These are phyloP conservation scores for Choreutis nemorana DNA, from an alignment of 2,888 invertebrate species.

Conservation along the genomic window DNA sequence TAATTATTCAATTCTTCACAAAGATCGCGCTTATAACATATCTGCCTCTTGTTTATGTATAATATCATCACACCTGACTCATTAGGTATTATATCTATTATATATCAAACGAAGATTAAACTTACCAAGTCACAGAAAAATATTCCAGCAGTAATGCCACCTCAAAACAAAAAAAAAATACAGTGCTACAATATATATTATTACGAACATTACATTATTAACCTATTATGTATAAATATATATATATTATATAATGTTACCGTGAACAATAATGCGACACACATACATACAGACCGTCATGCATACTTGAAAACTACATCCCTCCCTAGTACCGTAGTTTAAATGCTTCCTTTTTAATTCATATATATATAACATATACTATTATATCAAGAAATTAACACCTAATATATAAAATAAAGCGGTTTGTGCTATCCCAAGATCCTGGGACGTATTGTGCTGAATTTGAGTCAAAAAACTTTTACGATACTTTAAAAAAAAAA, in stretches of 20 bases:
- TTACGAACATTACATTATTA: neutral
- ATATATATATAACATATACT: conserved; percentile 14
- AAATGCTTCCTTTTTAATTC: conserved; percentile 42
- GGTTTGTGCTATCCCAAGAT: conserved; percentile 3
- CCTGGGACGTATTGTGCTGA: too few relatives aligned
- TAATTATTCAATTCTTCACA: too few relatives aligned
- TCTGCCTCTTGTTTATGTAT: too few relatives aligned
- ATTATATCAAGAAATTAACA: too few relatives aligned
- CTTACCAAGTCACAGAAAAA: conserved; percentile 49
- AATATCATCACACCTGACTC: too few relatives aligned
- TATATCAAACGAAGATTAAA: conserved; percentile 16
- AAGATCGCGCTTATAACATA: too few relatives aligned
- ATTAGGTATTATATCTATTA: too few relatives aligned
- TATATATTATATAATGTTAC: conserved; percentile 16
- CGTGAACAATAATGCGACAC: conserved; percentile 16
- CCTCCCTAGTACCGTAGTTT: conserved; percentile 34
- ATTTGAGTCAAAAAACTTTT: too few relatives aligned
- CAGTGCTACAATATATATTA: conserved; percentile 17
- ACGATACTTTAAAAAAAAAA: too few relatives aligned
- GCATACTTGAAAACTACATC: conserved; percentile 23
- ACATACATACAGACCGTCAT: conserved; percentile 19
- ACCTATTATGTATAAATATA: conserved; percentile 11
- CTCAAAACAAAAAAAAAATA: conserved; percentile 21
- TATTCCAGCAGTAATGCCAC: conserved; percentile 31
- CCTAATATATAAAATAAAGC: conserved; percentile 7